phyloP scores from a whole-genome alignment of 1,140 invertebrate genomes.

The Scaptomyza hsui region DNA sequence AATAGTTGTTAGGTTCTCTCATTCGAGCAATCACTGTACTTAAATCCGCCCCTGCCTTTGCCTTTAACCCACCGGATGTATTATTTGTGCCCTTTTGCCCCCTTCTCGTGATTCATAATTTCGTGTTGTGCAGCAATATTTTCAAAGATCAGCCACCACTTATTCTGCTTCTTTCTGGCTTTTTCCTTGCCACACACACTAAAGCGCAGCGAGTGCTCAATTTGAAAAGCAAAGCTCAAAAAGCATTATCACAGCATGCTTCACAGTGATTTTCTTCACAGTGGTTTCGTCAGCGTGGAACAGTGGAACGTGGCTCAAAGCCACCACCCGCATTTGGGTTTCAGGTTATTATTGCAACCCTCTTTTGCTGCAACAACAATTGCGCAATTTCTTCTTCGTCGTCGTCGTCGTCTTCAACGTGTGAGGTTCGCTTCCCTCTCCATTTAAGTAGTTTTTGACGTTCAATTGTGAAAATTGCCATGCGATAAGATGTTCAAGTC shows the following conservation, averaged over 20 bases:
- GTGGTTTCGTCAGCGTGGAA: background rate
- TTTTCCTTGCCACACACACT: background rate
- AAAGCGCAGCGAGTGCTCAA: slow-evolving; percentile 80
- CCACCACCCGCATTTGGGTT: slow-evolving; percentile 68
- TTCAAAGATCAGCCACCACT: slow-evolving; percentile 28
- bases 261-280: slow-evolving; percentile 1
- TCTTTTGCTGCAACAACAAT: slow-evolving; percentile 38
- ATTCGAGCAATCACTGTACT: background rate
- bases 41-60: slow-evolving; percentile 23
- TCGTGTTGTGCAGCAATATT: slow-evolving; percentile 24
- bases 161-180: background rate
- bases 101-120: slow-evolving; percentile 72
- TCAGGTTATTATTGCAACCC: slow-evolving; percentile 62
- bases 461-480: slow-evolving; percentile 40
- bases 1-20: background rate
- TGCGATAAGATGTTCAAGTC: slow-evolving; percentile 39
- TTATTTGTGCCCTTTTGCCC: background rate
- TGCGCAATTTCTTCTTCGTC: slow-evolving; percentile 57
- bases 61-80: slow-evolving; percentile 57
- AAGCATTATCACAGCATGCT: slow-evolving; percentile 78
- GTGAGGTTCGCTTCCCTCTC: slow-evolving; percentile 49
- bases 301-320: slow-evolving; percentile 41
- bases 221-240: slow-evolving; percentile 78
- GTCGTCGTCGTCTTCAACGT: slow-evolving; percentile 43
- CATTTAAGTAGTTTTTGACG: slow-evolving; percentile 1